Evolutionary conservation across 1,140 invertebrate species (phyloP).

Genomic region (Archegozetes longisetosus): DNA sequence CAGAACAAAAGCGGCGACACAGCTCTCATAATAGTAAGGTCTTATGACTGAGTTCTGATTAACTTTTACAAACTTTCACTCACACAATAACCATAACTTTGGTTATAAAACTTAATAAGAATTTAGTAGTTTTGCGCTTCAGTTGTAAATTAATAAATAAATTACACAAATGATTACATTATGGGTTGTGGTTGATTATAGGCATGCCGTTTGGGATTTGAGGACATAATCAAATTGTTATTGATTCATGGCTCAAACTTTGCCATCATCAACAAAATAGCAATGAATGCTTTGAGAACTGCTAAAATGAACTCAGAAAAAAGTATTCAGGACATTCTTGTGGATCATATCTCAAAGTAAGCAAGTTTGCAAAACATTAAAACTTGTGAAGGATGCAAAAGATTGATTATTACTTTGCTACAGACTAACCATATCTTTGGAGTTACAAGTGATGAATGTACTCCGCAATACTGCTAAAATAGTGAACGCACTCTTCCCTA

Average conservation of each 20-base stretch:
- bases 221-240: slow-evolving; percentile 24
- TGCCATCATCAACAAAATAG: neutral
- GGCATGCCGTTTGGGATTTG: neutral
- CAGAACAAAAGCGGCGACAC: neutral
- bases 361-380: neutral
- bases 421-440: neutral
- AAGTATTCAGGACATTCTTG: neutral
- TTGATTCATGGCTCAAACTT: slow-evolving; percentile 22
- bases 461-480: neutral
- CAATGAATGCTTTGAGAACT: slow-evolving; percentile 1
- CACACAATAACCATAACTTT: too few species aligned
- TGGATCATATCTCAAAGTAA: neutral
- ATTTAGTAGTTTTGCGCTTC: neutral
- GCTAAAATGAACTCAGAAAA: neutral
- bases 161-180: neutral
- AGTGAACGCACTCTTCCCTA: slow-evolving; percentile 1
- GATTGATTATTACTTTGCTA: too few species aligned
- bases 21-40: slow-evolving; percentile 2
- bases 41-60: neutral
- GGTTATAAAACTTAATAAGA: too few species aligned
- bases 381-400: neutral
- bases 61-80: too few species aligned
- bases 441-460: neutral
- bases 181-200: too few species aligned
- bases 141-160: neutral